Evolutionary conservation across 2,797 vertebrate species (phyloP), one percentile per base, ranked within the genome.

Genomic region (Antennarius maculatus): DNA sequence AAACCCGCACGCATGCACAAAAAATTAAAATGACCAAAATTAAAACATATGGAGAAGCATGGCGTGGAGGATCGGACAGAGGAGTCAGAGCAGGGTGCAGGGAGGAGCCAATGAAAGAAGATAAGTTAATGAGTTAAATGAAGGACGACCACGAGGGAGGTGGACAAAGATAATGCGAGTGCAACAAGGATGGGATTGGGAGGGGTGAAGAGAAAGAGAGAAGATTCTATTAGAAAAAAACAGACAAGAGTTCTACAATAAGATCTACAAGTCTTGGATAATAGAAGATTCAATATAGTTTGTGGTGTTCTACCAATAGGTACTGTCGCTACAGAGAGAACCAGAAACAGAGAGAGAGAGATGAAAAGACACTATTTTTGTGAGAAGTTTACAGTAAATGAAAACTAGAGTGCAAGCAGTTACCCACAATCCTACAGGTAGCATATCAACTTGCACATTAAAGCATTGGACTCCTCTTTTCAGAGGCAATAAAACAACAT

Each of bases 221-320:
- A 93, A 92, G 71, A 90, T 81, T 86, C 79, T 88, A 91, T 94
- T 94, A 94, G 92, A 92, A 90, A 92, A 90, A 89, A 90, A 86
- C 79, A 90, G 80, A 82, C 71, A 87, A 83, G 83, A 90, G 71
- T 59, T 84, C 85, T 91, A 92, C 65, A 81, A 69, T 18, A 70
- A 63, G 71, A 85, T 34, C 31, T 34, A 34, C 31, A 23, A 23
- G 23, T 23, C 23, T 23, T 23, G 23, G 23, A 23, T 23, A 23
- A 23, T 23, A 34, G 31, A 34, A 8, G 31, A 5, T 5, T 34
- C 31, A 8, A 34, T 34, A 34, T 3, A 66, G 54, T 61, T 43
- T 41, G 72, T 53, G 69, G 48, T 51, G 75, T 37, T 77, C 54
- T 73, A 82, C 48, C 66, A 60, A 57, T 46, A 66, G 28, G 61